These are phyloP conservation scores for Malthinus flaveolus DNA, from an alignment of 2,888 invertebrate genomes.

Conservation along the genomic window DNA sequence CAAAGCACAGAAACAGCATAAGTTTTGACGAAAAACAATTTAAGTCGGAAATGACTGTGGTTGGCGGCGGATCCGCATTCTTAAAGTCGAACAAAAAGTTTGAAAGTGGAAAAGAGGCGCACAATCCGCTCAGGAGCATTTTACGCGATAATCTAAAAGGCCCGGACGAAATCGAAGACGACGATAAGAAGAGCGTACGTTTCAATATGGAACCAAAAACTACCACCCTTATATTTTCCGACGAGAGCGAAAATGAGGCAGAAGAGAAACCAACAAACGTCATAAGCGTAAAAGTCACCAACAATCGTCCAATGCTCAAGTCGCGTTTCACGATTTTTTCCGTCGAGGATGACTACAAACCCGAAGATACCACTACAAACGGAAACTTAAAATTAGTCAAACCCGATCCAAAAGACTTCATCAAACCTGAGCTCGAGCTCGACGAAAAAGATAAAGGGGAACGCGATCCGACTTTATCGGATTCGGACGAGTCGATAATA, in stretches of 20 bases:
- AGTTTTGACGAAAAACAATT: slow-evolving; percentile 47
- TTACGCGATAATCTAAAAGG: slow-evolving; percentile 55
- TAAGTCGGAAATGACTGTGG: slow-evolving; percentile 49
- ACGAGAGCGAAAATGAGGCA: slow-evolving; percentile 48
- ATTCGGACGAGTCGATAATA: slow-evolving; percentile 55
- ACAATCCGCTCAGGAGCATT: slow-evolving; percentile 61
- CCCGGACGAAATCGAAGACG: slow-evolving; percentile 61
- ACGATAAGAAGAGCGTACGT: slow-evolving; percentile 76
- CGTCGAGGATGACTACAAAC: slow-evolving; percentile 35
- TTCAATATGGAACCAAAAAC: slow-evolving; percentile 62
- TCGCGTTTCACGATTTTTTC: slow-evolving; percentile 45
- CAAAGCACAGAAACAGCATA: slow-evolving; percentile 43
- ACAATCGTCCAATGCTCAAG: slow-evolving; percentile 33
- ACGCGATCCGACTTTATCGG: slow-evolving; percentile 28
- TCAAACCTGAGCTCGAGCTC: slow-evolving; percentile 61
- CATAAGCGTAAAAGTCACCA: slow-evolving; percentile 43
- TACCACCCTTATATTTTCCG: slow-evolving; percentile 52
- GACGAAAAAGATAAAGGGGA: slow-evolving; percentile 56
- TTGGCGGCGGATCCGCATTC: slow-evolving; percentile 66
- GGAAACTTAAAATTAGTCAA: slow-evolving; percentile 56
- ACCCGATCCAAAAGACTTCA: slow-evolving; percentile 63
- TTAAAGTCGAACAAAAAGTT: slow-evolving; percentile 59
- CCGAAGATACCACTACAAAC: background rate
- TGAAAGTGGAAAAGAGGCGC: slow-evolving; percentile 9
- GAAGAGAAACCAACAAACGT: slow-evolving; percentile 40